Evolutionary conservation across 2,888 invertebrate species (phyloP).

Genomic region (Rhingia rostrata): DNA sequence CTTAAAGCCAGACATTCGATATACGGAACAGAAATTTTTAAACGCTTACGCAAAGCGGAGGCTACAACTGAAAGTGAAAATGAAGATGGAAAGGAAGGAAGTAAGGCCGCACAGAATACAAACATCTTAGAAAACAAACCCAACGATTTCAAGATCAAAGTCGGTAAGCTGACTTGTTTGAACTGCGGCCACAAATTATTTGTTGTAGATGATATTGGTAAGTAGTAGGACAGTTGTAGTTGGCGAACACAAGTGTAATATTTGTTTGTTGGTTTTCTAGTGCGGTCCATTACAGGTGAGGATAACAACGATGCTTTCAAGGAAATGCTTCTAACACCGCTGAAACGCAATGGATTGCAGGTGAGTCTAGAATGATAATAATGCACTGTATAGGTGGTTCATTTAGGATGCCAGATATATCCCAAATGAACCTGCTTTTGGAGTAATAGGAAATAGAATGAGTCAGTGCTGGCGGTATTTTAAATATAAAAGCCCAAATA

Average conservation of each 20-base stretch:
- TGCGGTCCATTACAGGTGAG: slow-evolving; percentile 40
- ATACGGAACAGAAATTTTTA: slow-evolving; percentile 65
- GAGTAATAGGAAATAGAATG: too few relatives aligned
- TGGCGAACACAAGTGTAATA: not conserved
- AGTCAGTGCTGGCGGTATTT: too few relatives aligned
- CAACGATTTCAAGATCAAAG: slow-evolving; percentile 65
- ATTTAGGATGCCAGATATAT: too few relatives aligned
- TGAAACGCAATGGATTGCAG: slow-evolving; percentile 53
- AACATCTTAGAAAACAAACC: slow-evolving; percentile 28
- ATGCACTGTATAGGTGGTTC: too few relatives aligned
- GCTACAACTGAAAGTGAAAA: slow-evolving; percentile 5
- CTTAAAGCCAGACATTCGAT: slow-evolving; percentile 60
- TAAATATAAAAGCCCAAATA: too few relatives aligned
- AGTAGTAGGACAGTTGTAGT: not conserved
- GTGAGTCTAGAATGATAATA: slow-evolving; percentile 9
- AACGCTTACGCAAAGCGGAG: slow-evolving; percentile 44
- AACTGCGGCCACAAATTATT: slow-evolving; percentile 67
- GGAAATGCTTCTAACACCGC: slow-evolving; percentile 56
- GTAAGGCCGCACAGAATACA: not conserved
- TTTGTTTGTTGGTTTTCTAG: slow-evolving; percentile 15
- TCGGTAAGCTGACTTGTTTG: slow-evolving; percentile 60
- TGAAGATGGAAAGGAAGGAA: slow-evolving; percentile 12
- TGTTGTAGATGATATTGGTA: slow-evolving; percentile 68
- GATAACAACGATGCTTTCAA: slow-evolving; percentile 47
- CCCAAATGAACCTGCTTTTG: too few relatives aligned